phyloP scores from a whole-genome alignment of 2,888 invertebrate species.

The Yponomeuta sedellus region DNA sequence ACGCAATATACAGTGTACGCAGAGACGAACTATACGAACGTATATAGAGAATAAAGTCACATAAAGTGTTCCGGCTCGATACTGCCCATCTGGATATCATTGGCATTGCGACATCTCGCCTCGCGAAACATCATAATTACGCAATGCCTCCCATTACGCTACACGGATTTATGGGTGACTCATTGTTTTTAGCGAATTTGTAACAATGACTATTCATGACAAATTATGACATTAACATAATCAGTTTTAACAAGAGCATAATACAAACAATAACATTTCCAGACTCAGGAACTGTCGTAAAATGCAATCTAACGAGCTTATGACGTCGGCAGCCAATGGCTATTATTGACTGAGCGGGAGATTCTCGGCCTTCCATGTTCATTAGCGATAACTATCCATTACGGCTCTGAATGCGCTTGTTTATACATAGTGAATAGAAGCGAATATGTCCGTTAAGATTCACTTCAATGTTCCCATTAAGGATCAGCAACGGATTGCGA shows the following conservation, averaged over 20 bases:
- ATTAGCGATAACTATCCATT: background rate
- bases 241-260: background rate
- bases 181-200: background rate
- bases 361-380: background rate
- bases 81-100: background rate
- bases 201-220: background rate
- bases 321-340: background rate
- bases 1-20: background rate
- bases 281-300: background rate
- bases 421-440: too few species aligned
- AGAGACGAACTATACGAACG: background rate
- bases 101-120: background rate
- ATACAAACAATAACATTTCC: background rate
- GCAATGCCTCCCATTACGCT: background rate
- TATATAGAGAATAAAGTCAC: background rate
- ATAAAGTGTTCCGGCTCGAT: background rate
- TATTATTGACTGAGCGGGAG: background rate
- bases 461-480: too few species aligned
- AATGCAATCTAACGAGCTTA: slow-evolving; percentile 3
- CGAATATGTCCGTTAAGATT: too few species aligned
- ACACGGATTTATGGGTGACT: background rate
- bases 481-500: too few species aligned
- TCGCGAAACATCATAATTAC: background rate
- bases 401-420: too few species aligned
- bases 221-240: background rate